Evolutionary conservation across 37 sponge, comb jelly and placozoan genomes (phyloP).

Genomic region (Halisarca cf. caerulea): DNA sequence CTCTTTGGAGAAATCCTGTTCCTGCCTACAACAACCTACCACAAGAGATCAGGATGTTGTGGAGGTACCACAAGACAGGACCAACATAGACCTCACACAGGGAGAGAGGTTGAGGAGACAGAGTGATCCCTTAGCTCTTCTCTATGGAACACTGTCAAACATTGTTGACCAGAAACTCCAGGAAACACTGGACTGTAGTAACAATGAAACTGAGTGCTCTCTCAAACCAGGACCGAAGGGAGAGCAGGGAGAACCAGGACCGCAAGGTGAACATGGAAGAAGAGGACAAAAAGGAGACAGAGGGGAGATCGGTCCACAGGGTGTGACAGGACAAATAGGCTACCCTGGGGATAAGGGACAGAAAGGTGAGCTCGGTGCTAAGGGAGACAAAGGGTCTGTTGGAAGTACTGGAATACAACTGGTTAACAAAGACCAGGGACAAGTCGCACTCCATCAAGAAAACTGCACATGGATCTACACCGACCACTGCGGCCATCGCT

Average conservation of each 20-base stretch:
- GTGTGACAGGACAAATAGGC: constrained; percentile 3
- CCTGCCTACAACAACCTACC: too few species aligned
- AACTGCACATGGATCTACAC: constrained; percentile 5
- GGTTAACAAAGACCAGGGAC: not conserved
- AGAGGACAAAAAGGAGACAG: not conserved
- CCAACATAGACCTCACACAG: too few species aligned
- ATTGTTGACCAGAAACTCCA: not conserved
- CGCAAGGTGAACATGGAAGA: not conserved
- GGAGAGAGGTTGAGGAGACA: too few species aligned
- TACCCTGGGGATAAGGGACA: constrained; percentile 19
- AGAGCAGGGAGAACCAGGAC: not conserved
- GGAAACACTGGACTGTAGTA: not conserved
- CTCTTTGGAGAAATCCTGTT: too few species aligned
- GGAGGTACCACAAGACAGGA: too few species aligned
- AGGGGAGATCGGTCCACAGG: not conserved
- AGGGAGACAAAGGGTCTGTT: not conserved
- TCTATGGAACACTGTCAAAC: not conserved
- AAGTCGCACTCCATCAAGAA: not conserved
- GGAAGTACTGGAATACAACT: not conserved
- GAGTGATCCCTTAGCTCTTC: too few species aligned
- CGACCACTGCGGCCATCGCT: constrained; percentile 7
- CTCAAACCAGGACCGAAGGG: constrained; percentile 6
- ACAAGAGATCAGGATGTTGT: too few species aligned
- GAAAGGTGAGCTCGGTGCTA: not conserved
- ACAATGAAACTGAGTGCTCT: not conserved